Evolutionary conservation across 2,888 invertebrate species (phyloP).

Genomic region (Caenorhabditis zanzibari): DNA sequence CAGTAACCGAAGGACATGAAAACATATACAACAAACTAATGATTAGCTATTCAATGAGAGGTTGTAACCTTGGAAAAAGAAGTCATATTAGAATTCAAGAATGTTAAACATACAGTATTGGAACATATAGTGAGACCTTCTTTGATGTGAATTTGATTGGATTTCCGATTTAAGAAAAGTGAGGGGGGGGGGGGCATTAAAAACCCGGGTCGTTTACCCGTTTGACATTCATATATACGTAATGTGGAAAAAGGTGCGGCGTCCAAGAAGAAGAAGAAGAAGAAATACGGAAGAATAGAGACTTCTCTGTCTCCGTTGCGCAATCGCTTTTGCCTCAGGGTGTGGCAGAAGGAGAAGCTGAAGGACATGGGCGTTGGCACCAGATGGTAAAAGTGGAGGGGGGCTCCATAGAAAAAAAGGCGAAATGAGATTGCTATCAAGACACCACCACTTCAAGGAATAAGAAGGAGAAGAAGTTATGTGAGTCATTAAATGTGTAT

Average conservation of each 20-base stretch:
- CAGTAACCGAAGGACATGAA: no score
- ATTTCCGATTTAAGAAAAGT: neutral
- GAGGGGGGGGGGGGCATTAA: no score
- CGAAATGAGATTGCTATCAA: slow-evolving; percentile 14
- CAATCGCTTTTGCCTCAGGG: slow-evolving; percentile 7
- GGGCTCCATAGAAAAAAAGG: slow-evolving; percentile 3
- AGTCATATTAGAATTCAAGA: neutral
- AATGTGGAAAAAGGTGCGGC: slow-evolving; percentile 33
- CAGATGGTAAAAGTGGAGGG: neutral
- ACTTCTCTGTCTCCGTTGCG: neutral
- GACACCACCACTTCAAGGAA: neutral
- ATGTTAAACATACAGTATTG: neutral
- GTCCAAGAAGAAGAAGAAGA: neutral
- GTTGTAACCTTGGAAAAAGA: neutral
- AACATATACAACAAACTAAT: neutral
- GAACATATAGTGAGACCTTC: no score
- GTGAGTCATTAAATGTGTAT: slow-evolving; percentile 9
- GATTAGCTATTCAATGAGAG: slow-evolving; percentile 5
- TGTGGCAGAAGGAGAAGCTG: slow-evolving; percentile 14
- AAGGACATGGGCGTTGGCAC: slow-evolving; percentile 2
- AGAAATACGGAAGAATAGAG: neutral
- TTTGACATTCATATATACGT: slow-evolving; percentile 41
- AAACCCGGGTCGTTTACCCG: neutral
- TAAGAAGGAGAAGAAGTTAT: no score
- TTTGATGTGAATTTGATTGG: neutral